Percentiles rank a stretch among this genome's conserved stretches.
phyloP scores from a whole-genome alignment of 2,888 invertebrate species.

The Sarcophaga subvicina region DNA sequence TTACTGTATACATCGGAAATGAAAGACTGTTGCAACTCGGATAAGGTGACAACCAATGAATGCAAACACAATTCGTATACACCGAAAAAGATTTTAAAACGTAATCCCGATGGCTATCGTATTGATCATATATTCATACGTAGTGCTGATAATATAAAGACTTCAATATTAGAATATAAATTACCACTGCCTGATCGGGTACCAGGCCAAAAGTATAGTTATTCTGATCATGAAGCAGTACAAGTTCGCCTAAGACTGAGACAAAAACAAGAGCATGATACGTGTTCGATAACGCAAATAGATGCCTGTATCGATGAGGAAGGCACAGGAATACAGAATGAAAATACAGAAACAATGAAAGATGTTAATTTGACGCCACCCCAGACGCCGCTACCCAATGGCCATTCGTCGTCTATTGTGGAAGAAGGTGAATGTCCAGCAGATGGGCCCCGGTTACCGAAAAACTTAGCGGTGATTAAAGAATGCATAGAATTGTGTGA shows the following conservation, averaged over 20 bases:
- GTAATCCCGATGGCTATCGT: slow-evolving; percentile 89
- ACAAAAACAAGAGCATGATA: slow-evolving; percentile 40
- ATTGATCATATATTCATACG: slow-evolving; percentile 94
- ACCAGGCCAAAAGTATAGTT: slow-evolving; percentile 88
- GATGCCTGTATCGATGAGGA: slow-evolving; percentile 40
- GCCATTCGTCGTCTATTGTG: background rate
- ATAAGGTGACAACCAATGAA: slow-evolving; percentile 88
- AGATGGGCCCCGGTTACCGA: slow-evolving; percentile 64
- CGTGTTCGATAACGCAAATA: slow-evolving; percentile 57
- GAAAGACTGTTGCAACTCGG: slow-evolving; percentile 81
- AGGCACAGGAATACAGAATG: background rate
- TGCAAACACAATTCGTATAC: slow-evolving; percentile 91
- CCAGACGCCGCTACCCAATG: slow-evolving; percentile 47
- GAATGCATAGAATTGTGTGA: slow-evolving; percentile 80
- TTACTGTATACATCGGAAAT: slow-evolving; percentile 84
- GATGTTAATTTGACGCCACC: slow-evolving; percentile 51
- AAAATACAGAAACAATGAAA: slow-evolving; percentile 6
- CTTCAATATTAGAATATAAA: slow-evolving; percentile 84
- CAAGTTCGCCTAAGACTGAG: slow-evolving; percentile 83
- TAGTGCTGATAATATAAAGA: slow-evolving; percentile 76
- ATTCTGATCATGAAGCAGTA: slow-evolving; percentile 96
- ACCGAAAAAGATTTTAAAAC: slow-evolving; percentile 83
- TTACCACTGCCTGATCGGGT: slow-evolving; percentile 89
- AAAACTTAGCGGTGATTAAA: slow-evolving; percentile 75
- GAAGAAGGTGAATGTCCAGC: slow-evolving; percentile 30